Percentiles rank a stretch among this genome's conserved stretches.
Evolutionary conservation across 2,888 invertebrate species (phyloP).

Genomic region (Ormyrus pomaceus): DNA sequence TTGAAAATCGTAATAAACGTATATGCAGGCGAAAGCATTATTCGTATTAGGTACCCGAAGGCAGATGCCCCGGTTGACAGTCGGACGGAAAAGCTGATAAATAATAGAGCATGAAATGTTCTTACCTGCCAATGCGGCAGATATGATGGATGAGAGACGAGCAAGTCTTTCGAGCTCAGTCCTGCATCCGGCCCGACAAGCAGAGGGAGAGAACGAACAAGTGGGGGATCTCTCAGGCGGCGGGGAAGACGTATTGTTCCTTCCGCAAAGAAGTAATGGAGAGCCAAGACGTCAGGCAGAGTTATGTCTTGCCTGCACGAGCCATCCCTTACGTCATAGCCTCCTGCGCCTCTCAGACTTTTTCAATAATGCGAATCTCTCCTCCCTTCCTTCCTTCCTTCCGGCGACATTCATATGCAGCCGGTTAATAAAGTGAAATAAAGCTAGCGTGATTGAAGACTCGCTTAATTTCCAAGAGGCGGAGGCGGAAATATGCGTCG

Average conservation of each 20-base stretch:
- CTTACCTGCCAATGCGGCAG: slow-evolving; percentile 64
- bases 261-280: slow-evolving; percentile 67
- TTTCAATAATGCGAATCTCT: slow-evolving; percentile 59
- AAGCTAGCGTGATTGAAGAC: not conserved
- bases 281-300: slow-evolving; percentile 67
- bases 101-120: slow-evolving; percentile 65
- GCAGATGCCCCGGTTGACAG: slow-evolving; percentile 32
- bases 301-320: slow-evolving; percentile 66
- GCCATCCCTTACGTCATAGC: slow-evolving; percentile 62
- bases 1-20: slow-evolving; percentile 8
- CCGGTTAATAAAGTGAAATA: slow-evolving; percentile 23
- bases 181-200: not conserved
- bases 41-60: slow-evolving; percentile 4
- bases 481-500: too few species aligned
- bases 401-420: not conserved
- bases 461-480: not conserved
- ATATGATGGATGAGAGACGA: slow-evolving; percentile 64
- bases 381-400: too few species aligned
- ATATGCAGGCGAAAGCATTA: slow-evolving; percentile 11
- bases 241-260: slow-evolving; percentile 65
- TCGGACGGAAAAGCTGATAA: slow-evolving; percentile 54
- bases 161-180: slow-evolving; percentile 2
- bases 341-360: slow-evolving; percentile 37
- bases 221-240: not conserved
- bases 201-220: not conserved